phyloP scores from a whole-genome alignment of 2,113 vertebrate species.

The Bungarus multicinctus region DNA sequence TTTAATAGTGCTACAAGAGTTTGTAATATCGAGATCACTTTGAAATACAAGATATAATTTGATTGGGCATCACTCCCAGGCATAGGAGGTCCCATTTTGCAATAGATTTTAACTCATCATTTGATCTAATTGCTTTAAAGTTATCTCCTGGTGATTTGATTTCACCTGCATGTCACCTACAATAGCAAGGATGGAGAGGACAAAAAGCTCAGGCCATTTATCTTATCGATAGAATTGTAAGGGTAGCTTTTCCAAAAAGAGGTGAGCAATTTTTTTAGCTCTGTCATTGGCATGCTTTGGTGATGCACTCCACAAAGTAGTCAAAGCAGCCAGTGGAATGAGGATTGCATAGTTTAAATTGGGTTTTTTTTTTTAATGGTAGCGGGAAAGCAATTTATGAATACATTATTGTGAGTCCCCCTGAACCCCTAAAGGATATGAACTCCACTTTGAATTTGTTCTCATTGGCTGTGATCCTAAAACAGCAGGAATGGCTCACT shows the following conservation, averaged over 20 bases:
- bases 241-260: not conserved
- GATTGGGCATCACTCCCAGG: not conserved
- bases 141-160: not conserved
- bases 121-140: not conserved
- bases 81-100: not conserved
- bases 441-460: not conserved
- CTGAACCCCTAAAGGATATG: not conserved
- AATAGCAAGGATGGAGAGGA: not conserved
- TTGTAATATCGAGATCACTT: not conserved
- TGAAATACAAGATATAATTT: not conserved
- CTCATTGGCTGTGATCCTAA: not conserved
- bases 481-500: not conserved
- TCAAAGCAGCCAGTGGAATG: not conserved
- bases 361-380: not conserved
- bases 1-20: not conserved
- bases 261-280: not conserved
- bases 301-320: not conserved
- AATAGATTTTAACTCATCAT: not conserved
- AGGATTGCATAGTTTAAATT: not conserved
- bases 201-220: not conserved
- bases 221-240: not conserved
- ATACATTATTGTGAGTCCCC: not conserved
- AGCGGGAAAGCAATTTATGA: not conserved
- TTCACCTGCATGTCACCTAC: constrained; percentile 20
- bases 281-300: not conserved